A percentile compares a stretch with the other conserved stretches of the same genome.
phyloP scores from a whole-genome alignment of 1,140 invertebrate species.

The Agraylea sexmaculata region DNA sequence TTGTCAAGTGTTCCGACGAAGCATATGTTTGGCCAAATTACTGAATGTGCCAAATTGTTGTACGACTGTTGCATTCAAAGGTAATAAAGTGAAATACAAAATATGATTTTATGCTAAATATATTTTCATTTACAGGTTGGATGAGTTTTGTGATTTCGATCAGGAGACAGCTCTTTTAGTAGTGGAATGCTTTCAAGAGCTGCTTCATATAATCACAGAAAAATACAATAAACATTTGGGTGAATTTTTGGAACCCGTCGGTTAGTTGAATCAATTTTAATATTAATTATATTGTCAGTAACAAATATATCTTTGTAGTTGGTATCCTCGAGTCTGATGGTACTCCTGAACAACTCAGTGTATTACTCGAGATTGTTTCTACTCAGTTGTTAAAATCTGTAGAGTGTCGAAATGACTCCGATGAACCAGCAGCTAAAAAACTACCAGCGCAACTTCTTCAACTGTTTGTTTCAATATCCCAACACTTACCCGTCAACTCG shows the following conservation, averaged over 20 bases:
- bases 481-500: too few species aligned
- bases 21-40: background rate
- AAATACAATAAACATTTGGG: constrained; percentile 26
- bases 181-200: constrained; percentile 41
- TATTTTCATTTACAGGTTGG: constrained; percentile 24
- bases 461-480: too few species aligned
- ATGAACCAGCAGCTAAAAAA: too few species aligned
- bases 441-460: too few species aligned
- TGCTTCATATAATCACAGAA: constrained; percentile 32
- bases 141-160: constrained; percentile 31
- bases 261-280: constrained; percentile 25
- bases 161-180: constrained; percentile 28
- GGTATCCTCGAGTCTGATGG: too few species aligned
- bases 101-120: constrained; percentile 6
- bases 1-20: background rate
- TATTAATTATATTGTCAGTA: constrained; percentile 8
- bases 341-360: too few species aligned
- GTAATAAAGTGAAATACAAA: constrained; percentile 12
- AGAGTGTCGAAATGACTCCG: too few species aligned
- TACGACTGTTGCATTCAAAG: constrained; percentile 28
- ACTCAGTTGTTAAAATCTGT: too few species aligned
- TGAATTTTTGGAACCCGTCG: constrained; percentile 30
- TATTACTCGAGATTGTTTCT: too few species aligned
- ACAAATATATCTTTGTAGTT: constrained; percentile 4
- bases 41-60: constrained; percentile 23